These are phyloP conservation scores for Theocolax elegans DNA, from an alignment of 1,140 invertebrate species.

Conservation along the genomic window DNA sequence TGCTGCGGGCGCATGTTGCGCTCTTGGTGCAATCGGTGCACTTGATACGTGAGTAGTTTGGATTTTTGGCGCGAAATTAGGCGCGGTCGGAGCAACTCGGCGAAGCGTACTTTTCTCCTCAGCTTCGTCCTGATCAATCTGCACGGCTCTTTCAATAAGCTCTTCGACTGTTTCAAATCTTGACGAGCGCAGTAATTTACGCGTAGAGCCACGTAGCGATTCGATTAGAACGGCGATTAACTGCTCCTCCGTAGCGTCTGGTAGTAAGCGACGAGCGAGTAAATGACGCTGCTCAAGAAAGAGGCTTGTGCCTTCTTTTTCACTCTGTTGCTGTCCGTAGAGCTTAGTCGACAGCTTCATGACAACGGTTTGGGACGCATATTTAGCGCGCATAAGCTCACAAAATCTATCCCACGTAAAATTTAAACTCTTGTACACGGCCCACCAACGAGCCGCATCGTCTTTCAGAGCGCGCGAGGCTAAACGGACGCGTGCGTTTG, in stretches of 20 bases:
- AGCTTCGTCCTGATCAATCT: background rate
- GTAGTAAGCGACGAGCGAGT: background rate
- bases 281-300: background rate
- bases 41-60: no score
- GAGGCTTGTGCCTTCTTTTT: background rate
- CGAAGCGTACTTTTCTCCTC: no score
- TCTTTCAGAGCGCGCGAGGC: background rate
- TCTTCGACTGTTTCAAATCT: background rate
- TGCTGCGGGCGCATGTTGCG: no score
- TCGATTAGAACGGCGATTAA: background rate
- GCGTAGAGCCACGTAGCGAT: background rate
- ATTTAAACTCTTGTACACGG: background rate
- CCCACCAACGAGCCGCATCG: background rate
- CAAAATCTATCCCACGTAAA: background rate
- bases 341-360: no score
- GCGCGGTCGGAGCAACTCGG: no score
- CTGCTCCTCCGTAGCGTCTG: background rate
- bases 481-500: background rate
- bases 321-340: background rate
- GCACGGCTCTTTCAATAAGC: background rate
- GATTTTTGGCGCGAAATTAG: no score
- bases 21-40: no score
- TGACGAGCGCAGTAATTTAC: background rate
- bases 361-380: background rate
- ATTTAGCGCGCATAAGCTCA: background rate